These are phyloP conservation scores for Micromesistius poutassou DNA, from an alignment of 2,797 vertebrate genomes.

Conservation along the genomic window DNA sequence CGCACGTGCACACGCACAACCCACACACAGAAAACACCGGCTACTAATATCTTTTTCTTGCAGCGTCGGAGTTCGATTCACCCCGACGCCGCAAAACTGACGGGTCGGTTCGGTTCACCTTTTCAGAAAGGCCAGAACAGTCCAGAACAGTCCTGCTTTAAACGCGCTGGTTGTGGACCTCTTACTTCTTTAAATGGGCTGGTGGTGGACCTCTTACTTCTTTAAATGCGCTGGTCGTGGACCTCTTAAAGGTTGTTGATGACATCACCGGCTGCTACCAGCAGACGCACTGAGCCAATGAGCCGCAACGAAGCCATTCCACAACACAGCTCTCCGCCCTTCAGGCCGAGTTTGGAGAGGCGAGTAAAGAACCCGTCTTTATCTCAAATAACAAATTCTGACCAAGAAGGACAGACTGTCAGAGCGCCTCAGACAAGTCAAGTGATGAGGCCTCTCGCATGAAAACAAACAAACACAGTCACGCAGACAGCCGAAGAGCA, in stretches of 20 bases:
- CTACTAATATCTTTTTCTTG: no score
- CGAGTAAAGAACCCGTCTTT: constrained; percentile 15
- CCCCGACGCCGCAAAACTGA: no score
- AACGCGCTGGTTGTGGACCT: no score
- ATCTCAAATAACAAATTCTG: constrained; percentile 64
- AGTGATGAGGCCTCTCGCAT: constrained; percentile 16
- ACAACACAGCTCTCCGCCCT: constrained; percentile 56
- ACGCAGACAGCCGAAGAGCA: constrained; percentile 27
- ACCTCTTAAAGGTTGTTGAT: constrained; percentile 45
- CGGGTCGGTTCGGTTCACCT: background rate
- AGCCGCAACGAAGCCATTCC: constrained; percentile 35
- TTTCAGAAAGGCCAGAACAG: no score
- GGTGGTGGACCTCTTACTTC: background rate
- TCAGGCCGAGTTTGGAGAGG: constrained; percentile 31
- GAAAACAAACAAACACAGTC: background rate
- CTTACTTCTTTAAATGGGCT: background rate
- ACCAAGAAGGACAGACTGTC: constrained; percentile 65
- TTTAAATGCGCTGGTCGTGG: no score
- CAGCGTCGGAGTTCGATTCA: no score
- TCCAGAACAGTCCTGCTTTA: no score
- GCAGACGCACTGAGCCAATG: constrained; percentile 47
- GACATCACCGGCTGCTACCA: constrained; percentile 52
- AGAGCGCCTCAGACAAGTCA: constrained; percentile 51
- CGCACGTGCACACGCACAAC: no score
- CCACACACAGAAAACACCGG: no score